These are phyloP conservation scores for Neolamprologus brichardi DNA, from an alignment of 2,113 vertebrate species.

Conservation along the genomic window DNA sequence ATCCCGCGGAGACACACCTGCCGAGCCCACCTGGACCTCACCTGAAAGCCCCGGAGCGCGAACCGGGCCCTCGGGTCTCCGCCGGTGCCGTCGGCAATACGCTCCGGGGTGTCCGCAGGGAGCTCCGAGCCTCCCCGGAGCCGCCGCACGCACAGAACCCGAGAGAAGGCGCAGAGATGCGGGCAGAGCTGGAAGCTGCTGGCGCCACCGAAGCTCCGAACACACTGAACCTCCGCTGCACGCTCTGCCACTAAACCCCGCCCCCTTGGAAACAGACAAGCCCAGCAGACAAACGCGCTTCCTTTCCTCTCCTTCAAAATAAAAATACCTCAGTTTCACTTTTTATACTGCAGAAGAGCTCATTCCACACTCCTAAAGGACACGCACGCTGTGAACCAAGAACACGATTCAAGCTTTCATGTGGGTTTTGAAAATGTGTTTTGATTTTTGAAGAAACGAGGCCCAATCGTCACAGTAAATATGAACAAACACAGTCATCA, in stretches of 20 bases:
- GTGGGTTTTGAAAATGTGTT: not conserved
- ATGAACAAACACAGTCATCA: not conserved
- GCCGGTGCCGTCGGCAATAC: not conserved
- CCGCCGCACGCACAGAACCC: not conserved
- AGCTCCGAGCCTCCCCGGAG: not conserved
- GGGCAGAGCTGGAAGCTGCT: rapidly evolving
- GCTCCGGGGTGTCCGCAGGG: not conserved
- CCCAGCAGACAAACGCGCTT: not conserved
- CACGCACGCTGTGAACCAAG: not conserved
- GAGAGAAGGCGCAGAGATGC: not conserved
- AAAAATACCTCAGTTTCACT: not conserved
- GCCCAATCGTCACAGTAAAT: not conserved
- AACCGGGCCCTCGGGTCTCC: not conserved
- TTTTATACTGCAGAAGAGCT: not conserved
- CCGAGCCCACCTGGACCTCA: not conserved
- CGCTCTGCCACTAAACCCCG: not conserved
- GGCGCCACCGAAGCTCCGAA: not conserved
- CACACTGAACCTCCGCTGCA: not conserved
- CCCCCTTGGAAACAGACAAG: not conserved
- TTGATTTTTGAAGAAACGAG: not conserved
- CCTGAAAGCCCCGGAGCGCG: not conserved
- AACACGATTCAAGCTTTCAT: not conserved
- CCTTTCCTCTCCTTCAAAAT: not conserved
- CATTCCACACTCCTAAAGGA: not conserved
- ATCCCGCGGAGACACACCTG: not conserved